Percentiles rank a stretch among this genome's conserved stretches.
These are phyloP conservation scores for Cheumatopsyche charites DNA, from an alignment of 1,140 invertebrate genomes.

Conservation along the genomic window DNA sequence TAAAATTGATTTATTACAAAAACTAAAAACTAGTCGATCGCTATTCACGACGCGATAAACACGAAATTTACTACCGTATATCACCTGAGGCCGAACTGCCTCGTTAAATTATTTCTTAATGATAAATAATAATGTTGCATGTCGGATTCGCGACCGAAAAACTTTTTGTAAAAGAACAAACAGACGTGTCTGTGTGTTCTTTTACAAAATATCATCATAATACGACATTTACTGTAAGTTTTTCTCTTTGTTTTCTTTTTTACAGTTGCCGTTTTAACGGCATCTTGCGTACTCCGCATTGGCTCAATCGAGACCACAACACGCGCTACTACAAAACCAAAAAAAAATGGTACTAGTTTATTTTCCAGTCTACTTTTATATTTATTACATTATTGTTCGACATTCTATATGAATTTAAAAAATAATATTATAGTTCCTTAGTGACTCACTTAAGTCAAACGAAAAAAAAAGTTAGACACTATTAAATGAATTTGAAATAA, in stretches of 20 bases:
- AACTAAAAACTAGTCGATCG: not conserved
- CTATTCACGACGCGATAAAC: not conserved
- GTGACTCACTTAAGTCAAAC: no score
- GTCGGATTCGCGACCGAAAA: not conserved
- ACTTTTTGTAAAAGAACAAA: not conserved
- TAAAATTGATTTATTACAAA: conserved; percentile 3
- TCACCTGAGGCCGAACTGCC: not conserved
- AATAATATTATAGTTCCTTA: no score
- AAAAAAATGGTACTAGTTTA: not conserved
- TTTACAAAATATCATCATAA: not conserved
- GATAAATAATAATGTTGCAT: conserved; percentile 16
- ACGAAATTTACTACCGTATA: conserved; percentile 14
- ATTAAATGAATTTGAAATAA: no score
- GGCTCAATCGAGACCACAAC: conserved; percentile 3
- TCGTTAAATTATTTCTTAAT: conserved; percentile 11
- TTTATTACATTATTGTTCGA: no score
- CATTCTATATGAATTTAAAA: no score
- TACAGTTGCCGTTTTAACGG: conserved; percentile 6
- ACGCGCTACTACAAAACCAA: not conserved
- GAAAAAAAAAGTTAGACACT: no score
- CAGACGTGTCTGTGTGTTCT: not conserved
- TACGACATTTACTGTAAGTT: not conserved
- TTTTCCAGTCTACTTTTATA: no score
- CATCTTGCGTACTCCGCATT: conserved; percentile 2
- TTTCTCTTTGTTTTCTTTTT: conserved; percentile 4